phyloP scores from a whole-genome alignment of 2,797 vertebrate species.

The Mormyrus hasselquistii region DNA sequence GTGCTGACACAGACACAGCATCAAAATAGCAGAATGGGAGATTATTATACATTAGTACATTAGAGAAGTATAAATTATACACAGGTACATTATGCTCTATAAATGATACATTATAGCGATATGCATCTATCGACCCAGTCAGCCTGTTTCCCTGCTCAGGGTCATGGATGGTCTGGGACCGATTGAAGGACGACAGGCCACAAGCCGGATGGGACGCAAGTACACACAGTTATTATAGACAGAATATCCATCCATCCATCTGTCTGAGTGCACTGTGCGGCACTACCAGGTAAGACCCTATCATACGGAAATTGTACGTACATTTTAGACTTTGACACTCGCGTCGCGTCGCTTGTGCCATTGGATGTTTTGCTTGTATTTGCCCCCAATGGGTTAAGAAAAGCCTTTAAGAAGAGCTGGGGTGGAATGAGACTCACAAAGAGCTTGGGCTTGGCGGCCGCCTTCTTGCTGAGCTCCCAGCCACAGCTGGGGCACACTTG shows the following conservation, averaged over 20 bases:
- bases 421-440: slow-evolving; percentile 41
- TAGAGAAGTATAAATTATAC: background rate
- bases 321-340: background rate
- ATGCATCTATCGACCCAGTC: background rate
- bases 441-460: slow-evolving; percentile 41
- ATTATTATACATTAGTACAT: background rate
- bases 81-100: background rate
- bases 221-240: background rate
- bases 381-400: background rate
- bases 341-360: background rate
- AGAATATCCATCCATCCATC: background rate
- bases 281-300: background rate
- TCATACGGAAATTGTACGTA: background rate
- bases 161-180: background rate
- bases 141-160: background rate
- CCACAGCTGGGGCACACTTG: slow-evolving; percentile 84
- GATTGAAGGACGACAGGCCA: background rate
- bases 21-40: background rate
- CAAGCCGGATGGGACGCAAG: background rate
- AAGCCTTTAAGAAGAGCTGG: background rate
- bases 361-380: background rate
- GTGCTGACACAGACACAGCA: background rate
- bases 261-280: background rate
- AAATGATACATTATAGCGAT: background rate
- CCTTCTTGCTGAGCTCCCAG: slow-evolving; percentile 76